Percentiles rank a stretch among this genome's conserved stretches.
phyloP scores from a whole-genome alignment of 1,140 invertebrate genomes.

The Venustaconcha ellipsiformis region DNA sequence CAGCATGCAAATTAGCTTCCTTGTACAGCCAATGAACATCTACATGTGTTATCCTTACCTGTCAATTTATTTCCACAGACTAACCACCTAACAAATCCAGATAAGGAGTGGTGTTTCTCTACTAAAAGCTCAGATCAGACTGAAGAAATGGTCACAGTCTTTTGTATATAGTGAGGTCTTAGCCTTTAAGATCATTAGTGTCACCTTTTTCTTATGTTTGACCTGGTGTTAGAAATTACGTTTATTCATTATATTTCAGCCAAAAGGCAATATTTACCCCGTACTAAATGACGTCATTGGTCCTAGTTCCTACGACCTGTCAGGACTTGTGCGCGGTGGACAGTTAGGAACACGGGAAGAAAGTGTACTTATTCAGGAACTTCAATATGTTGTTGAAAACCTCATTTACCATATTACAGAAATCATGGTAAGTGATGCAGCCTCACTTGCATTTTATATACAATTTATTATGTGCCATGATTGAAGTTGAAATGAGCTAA shows the following conservation, averaged over 20 bases:
- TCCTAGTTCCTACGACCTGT: slow-evolving; percentile 51
- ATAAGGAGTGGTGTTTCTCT: too few species aligned
- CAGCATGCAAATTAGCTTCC: too few species aligned
- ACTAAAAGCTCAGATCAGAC: too few species aligned
- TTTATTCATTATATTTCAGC: slow-evolving; percentile 38
- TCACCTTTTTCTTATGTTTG: neutral
- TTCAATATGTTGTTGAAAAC: slow-evolving; percentile 64
- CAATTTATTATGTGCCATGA: too few species aligned
- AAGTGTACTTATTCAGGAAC: slow-evolving; percentile 50
- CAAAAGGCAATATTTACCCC: slow-evolving; percentile 64
- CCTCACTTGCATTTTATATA: too few species aligned
- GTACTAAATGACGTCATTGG: slow-evolving; percentile 58
- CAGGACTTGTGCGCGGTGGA: slow-evolving; percentile 36
- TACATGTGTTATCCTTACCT: too few species aligned
- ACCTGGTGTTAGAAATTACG: neutral
- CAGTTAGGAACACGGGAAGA: slow-evolving; percentile 25
- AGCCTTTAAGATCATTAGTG: neutral
- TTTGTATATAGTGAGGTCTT: neutral
- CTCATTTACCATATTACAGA: slow-evolving; percentile 64
- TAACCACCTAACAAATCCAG: too few species aligned
- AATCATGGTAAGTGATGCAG: slow-evolving; percentile 56
- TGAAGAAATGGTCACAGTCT: too few species aligned
- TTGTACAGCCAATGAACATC: too few species aligned
- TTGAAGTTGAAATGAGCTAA: too few species aligned
- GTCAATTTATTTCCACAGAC: too few species aligned